A percentile compares a stretch with the other conserved stretches of the same genome.
phyloP scores from a whole-genome alignment of 2,797 vertebrate species.

The Bradypodion pumilum region DNA sequence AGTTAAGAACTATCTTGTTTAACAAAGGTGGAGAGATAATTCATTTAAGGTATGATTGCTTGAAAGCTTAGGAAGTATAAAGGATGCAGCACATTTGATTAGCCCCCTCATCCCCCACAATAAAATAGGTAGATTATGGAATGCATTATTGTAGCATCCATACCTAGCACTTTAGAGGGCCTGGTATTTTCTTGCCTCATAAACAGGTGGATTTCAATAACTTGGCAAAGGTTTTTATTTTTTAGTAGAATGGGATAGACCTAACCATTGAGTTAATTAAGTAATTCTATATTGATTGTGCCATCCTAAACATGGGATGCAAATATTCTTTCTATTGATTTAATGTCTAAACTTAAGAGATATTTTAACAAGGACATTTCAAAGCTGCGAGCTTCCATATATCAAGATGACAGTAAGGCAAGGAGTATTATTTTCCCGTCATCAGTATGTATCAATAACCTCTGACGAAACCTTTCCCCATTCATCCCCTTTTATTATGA shows the following conservation, averaged over 20 bases:
- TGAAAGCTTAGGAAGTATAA: constrained; percentile 34
- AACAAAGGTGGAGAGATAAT: constrained; percentile 12
- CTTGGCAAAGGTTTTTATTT: background rate
- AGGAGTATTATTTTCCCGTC: no score
- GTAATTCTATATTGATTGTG: background rate
- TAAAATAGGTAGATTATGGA: background rate
- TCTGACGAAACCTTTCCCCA: no score
- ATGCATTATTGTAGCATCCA: background rate
- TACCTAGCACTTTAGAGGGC: no score
- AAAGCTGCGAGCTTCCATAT: no score
- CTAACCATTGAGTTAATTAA: constrained; percentile 21
- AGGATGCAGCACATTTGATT: constrained; percentile 8
- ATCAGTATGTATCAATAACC: no score
- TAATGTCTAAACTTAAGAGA: no score
- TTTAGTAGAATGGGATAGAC: background rate
- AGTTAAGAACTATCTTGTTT: constrained; percentile 4
- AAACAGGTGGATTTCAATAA: background rate
- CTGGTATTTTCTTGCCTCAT: background rate
- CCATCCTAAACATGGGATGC: background rate
- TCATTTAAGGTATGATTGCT: background rate
- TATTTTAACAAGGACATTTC: no score
- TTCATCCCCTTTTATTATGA: no score
- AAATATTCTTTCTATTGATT: background rate
- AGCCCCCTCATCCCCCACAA: background rate
- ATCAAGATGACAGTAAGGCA: no score